A percentile compares a stretch with the other conserved stretches of the same genome.
These are phyloP conservation scores for Oasisia sp. DNA, from an alignment of 2,888 invertebrate species.

Conservation along the genomic window DNA sequence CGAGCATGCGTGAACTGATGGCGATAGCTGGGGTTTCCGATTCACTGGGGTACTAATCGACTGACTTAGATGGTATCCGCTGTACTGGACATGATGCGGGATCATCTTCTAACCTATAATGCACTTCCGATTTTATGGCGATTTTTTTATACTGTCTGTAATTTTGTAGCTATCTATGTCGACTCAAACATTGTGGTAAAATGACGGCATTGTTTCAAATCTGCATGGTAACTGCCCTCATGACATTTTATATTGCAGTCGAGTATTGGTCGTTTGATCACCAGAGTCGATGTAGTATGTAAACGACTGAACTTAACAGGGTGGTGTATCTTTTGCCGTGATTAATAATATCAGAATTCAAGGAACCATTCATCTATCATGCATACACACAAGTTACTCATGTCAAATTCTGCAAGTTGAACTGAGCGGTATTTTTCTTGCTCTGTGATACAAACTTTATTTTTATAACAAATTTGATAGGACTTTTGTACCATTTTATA, in stretches of 20 bases:
- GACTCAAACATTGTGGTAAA: neutral
- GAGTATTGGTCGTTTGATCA: neutral
- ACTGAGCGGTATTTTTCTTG: neutral
- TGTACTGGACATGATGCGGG: neutral
- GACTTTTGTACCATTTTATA: conserved; percentile 5
- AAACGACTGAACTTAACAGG: too few relatives aligned
- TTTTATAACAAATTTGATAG: neutral
- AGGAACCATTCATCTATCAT: neutral
- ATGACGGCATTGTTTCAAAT: neutral
- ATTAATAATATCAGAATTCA: neutral
- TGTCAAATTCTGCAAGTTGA: neutral
- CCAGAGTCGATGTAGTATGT: neutral
- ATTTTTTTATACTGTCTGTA: neutral
- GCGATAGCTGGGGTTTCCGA: neutral
- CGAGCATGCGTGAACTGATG: neutral
- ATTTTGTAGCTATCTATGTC: neutral
- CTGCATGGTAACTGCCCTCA: neutral
- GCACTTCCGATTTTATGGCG: conserved; percentile 1
- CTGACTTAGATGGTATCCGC: neutral
- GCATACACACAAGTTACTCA: neutral
- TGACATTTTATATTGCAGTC: neutral
- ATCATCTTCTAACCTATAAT: neutral
- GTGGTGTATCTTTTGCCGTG: neutral
- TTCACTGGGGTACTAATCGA: neutral
- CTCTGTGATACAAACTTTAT: neutral